Evolutionary conservation across 2,113 vertebrate species (phyloP).

Genomic region (Gallinago media): DNA sequence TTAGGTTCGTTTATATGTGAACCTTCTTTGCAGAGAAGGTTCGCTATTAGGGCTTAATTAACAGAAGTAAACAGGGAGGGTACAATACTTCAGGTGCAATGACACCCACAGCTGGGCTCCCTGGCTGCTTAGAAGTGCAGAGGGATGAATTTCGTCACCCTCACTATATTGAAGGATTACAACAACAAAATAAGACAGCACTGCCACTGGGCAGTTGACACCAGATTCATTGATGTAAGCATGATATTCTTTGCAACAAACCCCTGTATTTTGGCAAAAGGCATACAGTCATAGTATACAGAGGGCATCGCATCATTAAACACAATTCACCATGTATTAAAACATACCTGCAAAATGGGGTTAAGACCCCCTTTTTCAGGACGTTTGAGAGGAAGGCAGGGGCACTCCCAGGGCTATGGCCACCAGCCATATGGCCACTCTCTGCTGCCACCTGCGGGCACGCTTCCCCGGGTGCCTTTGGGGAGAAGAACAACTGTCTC

Average conservation of each 20-base stretch:
- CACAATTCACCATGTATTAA: not conserved
- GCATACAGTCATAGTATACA: too few species aligned
- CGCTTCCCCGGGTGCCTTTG: too few species aligned
- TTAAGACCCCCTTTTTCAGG: not conserved
- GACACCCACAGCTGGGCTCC: not conserved
- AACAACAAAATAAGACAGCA: not conserved
- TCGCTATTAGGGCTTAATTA: not conserved
- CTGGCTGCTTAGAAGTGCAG: not conserved
- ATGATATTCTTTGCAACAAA: not conserved
- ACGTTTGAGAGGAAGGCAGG: too few species aligned
- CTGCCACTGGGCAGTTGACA: not conserved
- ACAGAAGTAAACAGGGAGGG: not conserved
- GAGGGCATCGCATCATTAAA: not conserved
- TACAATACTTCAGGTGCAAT: not conserved
- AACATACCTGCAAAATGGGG: not conserved
- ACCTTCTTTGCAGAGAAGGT: not conserved
- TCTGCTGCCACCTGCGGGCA: constrained; percentile 44
- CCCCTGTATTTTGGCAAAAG: not conserved
- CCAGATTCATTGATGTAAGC: not conserved
- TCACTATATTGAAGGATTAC: not conserved
- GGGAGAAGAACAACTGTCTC: too few species aligned
- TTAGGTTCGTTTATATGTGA: not conserved
- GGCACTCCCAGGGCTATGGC: rapidly evolving
- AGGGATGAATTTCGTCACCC: not conserved
- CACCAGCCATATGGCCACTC: not conserved